Conservation (phyloP, 2,888 invertebrate genomes). For the Erebia palarica region DNA sequence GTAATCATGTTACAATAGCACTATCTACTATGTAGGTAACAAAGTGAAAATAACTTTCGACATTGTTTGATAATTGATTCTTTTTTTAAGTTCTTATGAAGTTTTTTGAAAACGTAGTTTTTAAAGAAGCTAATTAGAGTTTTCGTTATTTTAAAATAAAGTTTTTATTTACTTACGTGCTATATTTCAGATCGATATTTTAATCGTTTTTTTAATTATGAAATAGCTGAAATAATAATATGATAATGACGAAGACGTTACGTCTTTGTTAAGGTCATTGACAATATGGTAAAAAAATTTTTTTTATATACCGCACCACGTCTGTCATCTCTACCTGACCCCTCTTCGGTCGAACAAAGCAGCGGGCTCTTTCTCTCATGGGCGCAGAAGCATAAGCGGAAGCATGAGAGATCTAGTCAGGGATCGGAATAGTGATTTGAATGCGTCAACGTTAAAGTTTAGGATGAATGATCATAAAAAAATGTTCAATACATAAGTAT, state of each 20-base stretch:
- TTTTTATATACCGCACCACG: conserved; percentile 40
- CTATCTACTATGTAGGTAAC: too few relatives aligned
- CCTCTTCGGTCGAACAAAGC: conserved; percentile 43
- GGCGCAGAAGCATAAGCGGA: conserved; percentile 21
- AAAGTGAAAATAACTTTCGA: too few relatives aligned
- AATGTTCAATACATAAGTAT: background rate
- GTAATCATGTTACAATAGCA: background rate
- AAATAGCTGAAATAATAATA: too few relatives aligned
- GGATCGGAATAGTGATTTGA: conserved; percentile 44
- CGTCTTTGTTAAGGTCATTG: conserved; percentile 4
- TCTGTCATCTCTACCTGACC: conserved; percentile 57
- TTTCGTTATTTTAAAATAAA: background rate
- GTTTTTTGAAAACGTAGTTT: background rate
- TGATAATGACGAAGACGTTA: background rate
- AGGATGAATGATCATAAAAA: conserved; percentile 20
- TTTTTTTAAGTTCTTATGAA: background rate
- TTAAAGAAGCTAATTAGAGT: background rate
- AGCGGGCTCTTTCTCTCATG: conserved; percentile 45
- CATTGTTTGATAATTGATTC: too few relatives aligned
- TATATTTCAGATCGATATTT: background rate
- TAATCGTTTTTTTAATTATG: background rate
- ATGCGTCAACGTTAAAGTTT: conserved; percentile 44
- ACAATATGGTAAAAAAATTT: conserved; percentile 16
- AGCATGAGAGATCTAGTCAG: conserved; percentile 38
- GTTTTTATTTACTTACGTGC: background rate